Base-by-base conservation (phyloP, 2,888 invertebrate species). In the Dryomyza anilis region DNA sequence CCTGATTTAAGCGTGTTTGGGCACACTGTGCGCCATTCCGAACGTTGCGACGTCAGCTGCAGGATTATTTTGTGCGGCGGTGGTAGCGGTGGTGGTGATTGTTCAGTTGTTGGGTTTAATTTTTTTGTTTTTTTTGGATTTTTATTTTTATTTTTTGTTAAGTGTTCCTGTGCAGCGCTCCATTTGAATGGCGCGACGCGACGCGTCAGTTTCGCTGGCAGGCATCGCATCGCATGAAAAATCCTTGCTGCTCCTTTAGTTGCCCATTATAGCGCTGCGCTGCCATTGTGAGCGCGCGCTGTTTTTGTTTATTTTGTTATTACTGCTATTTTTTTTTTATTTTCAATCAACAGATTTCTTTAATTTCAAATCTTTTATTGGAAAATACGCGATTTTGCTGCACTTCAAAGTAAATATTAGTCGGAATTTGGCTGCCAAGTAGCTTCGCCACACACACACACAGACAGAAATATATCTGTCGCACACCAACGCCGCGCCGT, bases 171-270 rank as follows among this genome's bases (percentile, higher is more conserved):
- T 30, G 39, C 27, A 30, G 25, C 70, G 55, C 58, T 61, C 21
- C 21, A 45, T 30, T 50, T 10, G 65, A 68, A 58, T 56, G 58
- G 58, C 65, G 65, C 67, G 67, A 66, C 68, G 66, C 66, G 67
- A 66, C 69, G 66, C 68, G 67, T 69, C 46, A 58, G 46, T 39
- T 66, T 67, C 16, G 68, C 71, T 67, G 59, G 48, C 66, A 66
- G 71, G 70, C 70, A 64, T 65, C 43, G 70, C 70, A 64, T 65
- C 43, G 64, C 63, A 67, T 70, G 67, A 67, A 59, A 61, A 66
- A 67, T 70, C 67, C 70, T 68, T 68, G 58, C 56, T 62, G 48
- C 52, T 63, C 45, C 59, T 66, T 69, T 71, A 60, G 67, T 50
- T 70, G 67, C 58, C 62, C 69, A 66, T 68, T 71, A 61, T 61